Percentiles rank a stretch among this genome's conserved stretches.
Evolutionary conservation across 1,140 invertebrate species (phyloP).

Genomic region (Lepidurus packardi): DNA sequence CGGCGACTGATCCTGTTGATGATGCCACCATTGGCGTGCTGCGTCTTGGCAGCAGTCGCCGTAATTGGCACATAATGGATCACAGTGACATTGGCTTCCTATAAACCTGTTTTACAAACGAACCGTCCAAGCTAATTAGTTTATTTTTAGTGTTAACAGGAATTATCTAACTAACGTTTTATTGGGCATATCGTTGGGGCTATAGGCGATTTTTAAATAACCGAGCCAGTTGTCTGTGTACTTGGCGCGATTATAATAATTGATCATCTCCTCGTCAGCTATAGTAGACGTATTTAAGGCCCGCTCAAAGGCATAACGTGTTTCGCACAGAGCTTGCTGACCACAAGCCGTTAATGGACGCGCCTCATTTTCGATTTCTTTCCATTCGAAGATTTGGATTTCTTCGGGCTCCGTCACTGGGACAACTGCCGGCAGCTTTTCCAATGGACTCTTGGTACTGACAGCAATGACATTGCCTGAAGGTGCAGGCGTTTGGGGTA

Average conservation of each 20-base stretch:
- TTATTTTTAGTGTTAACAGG: not conserved
- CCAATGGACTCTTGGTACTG: not conserved
- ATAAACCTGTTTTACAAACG: not conserved
- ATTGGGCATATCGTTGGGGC: not conserved
- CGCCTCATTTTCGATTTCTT: not conserved
- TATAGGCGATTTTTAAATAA: not conserved
- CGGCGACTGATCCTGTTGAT: not conserved
- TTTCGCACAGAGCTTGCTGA: constrained; percentile 1
- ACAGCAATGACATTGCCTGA: not conserved
- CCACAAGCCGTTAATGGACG: constrained; percentile 14
- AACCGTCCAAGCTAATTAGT: not conserved
- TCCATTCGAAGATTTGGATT: constrained; percentile 19
- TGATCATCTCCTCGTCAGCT: not conserved
- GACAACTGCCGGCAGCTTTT: not conserved
- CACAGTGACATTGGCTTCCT: constrained; percentile 26
- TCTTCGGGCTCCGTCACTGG: not conserved
- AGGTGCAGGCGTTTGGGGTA: not conserved
- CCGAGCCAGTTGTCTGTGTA: not conserved
- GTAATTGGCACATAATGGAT: constrained; percentile 30
- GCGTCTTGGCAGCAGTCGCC: constrained; percentile 35
- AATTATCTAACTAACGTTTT: constrained; percentile 11
- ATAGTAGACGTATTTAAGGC: not conserved
- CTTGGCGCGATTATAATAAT: not conserved
- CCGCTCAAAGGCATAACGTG: not conserved
- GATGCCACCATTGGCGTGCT: constrained; percentile 24